These are phyloP conservation scores for Nycticebus coucang DNA, from an alignment of 2,113 vertebrate species.

Conservation along the genomic window DNA sequence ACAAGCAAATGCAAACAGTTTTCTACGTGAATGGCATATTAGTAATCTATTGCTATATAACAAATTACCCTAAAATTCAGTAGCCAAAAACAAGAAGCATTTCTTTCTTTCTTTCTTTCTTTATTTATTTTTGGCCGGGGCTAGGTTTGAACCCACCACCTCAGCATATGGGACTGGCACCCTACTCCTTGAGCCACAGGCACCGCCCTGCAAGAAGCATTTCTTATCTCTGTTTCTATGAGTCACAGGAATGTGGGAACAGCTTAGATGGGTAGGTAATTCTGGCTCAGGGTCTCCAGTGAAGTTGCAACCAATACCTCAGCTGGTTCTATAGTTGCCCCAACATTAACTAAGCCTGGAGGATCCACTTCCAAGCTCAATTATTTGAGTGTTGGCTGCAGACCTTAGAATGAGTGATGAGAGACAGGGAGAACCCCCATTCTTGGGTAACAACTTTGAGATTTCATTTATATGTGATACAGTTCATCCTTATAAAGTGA, in stretches of 20 bases:
- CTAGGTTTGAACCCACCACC: no score
- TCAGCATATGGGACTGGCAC: no score
- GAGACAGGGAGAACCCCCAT: background rate
- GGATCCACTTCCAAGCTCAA: background rate
- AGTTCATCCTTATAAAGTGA: background rate
- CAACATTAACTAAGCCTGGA: background rate
- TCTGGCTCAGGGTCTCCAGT: background rate
- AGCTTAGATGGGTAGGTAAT: background rate
- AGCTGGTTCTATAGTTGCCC: background rate
- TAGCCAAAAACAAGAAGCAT: background rate
- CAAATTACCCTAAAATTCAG: background rate
- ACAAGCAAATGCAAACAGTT: background rate
- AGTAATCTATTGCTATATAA: background rate
- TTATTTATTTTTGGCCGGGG: no score
- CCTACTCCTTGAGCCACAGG: no score
- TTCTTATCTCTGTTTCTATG: background rate
- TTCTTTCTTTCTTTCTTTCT: no score
- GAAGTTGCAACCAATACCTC: background rate
- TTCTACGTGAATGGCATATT: background rate
- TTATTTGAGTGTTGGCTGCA: background rate
- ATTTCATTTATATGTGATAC: background rate
- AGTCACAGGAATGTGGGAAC: background rate
- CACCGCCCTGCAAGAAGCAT: background rate
- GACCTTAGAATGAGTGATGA: background rate
- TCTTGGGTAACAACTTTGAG: background rate